phyloP scores from a whole-genome alignment of 30 jellyfish, hydroid and myxozoan species.

The Pelagia noctiluca region DNA sequence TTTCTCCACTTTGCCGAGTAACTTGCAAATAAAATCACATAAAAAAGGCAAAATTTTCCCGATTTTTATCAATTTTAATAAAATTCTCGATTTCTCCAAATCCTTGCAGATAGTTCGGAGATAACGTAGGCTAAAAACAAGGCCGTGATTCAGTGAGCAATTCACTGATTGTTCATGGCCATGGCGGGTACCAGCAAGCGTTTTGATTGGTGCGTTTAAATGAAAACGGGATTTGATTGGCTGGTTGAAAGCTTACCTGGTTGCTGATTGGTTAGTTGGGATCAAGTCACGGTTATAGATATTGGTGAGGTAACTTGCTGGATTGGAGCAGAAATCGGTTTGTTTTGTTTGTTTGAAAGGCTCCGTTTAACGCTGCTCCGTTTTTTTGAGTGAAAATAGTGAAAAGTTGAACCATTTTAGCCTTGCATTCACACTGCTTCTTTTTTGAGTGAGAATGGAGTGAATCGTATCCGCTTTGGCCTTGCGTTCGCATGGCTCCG shows the following conservation, averaged over 20 bases:
- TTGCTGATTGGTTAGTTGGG: constrained; percentile 53
- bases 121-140: constrained; percentile 49
- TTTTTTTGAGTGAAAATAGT: too few species aligned
- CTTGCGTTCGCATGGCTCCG: too few species aligned
- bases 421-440: too few species aligned
- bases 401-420: too few species aligned
- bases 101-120: constrained; percentile 33
- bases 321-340: too few species aligned
- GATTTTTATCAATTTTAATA: constrained; percentile 12
- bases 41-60: neutral
- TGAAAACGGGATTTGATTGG: constrained; percentile 51
- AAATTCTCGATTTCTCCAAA: constrained; percentile 42
- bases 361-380: too few species aligned
- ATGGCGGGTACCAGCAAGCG: constrained; percentile 59
- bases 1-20: constrained; percentile 50
- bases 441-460: too few species aligned
- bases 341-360: too few species aligned
- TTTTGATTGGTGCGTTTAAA: constrained; percentile 52
- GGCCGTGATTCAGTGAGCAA: constrained; percentile 66
- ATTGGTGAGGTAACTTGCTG: neutral
- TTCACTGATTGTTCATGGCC: constrained; percentile 53
- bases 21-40: neutral
- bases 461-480: too few species aligned
- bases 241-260: constrained; percentile 1
- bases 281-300: constrained; percentile 55